Evolutionary conservation across 2,113 vertebrate species (phyloP), one percentile per base, ranked within the genome.

Genomic region (Hoplias malabaricus): DNA sequence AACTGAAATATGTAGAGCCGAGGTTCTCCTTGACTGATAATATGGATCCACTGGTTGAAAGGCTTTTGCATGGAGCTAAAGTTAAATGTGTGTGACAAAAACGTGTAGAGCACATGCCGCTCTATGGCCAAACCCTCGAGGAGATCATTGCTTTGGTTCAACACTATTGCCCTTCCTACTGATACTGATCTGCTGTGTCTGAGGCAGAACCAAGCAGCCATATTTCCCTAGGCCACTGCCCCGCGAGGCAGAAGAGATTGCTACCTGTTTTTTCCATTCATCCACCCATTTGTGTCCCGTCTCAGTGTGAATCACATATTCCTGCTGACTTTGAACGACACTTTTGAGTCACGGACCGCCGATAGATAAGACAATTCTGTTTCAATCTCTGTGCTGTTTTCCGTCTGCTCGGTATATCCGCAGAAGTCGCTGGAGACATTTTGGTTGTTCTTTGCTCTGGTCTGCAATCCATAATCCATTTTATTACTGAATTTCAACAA

Each of bases 61-160:
- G 73, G 62, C 38, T 74, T 69, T 74, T 21, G 76, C 80, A 79
- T 81, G 68, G 75, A 83, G 59, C 48, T 65, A 65, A 71, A 57
- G 73, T 23, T 84, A 72, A 72, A 83, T 67, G 68, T 78, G 73
- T 82, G 70, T 68, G 46, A 79, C 66, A 83, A 31, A 34, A 75
- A 33, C 12, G 25, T 38, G 53, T 63, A n/a, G 42, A 57, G 33
- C 36, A 50, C 48, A 59, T 57, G 67, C 59, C n/a, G 69, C 9
- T 65, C 75, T 33, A 69, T 29, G 53, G 40, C 70, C 43, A 75
- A 66, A 63, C 10, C 14, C 48, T 21, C 14, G 25, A 75, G 46
- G 61, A n/a, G 25, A 40, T 36, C 61, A 38, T n/a, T 6, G 23
- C 40, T 57, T 75, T 6, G 29, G 48, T 34, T 80, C 62, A 21